Conservation (phyloP, 1,140 invertebrate genomes). For the Lasaia peninsularis region DNA sequence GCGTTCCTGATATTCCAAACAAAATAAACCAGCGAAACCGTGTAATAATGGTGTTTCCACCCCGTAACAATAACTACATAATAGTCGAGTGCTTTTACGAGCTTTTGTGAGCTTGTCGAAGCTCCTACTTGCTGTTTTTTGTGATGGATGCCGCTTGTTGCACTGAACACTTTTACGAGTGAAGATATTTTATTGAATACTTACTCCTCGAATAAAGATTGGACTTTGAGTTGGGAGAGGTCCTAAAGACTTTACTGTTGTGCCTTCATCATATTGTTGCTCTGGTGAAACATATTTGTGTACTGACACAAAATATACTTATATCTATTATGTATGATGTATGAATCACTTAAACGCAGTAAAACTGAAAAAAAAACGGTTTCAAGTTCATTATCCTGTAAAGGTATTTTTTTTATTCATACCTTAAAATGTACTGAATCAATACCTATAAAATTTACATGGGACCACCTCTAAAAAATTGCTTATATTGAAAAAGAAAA, state of each 20-base stretch:
- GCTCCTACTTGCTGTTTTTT: constrained; percentile 68
- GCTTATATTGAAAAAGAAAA: too few relatives aligned
- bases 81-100: constrained; percentile 75
- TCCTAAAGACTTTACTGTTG: constrained; percentile 45
- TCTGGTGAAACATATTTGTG: constrained; percentile 36
- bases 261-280: constrained; percentile 44
- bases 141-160: constrained; percentile 53
- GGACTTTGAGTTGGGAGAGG: constrained; percentile 31
- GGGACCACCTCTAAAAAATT: too few relatives aligned
- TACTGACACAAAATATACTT: constrained; percentile 19
- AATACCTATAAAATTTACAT: too few relatives aligned
- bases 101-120: constrained; percentile 72
- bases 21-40: constrained; percentile 64
- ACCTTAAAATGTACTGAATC: too few relatives aligned
- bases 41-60: constrained; percentile 76
- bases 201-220: constrained; percentile 46
- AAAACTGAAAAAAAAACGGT: too few relatives aligned
- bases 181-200: constrained; percentile 69
- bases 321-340: too few relatives aligned
- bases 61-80: constrained; percentile 75
- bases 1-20: constrained; percentile 45
- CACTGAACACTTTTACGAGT: constrained; percentile 49
- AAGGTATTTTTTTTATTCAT: too few relatives aligned
- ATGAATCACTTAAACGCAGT: too few relatives aligned
- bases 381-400: too few relatives aligned